Evolutionary conservation across 2,113 vertebrate species (phyloP), one percentile per base, ranked within the genome.

Genomic region (Orthonyx spaldingii): DNA sequence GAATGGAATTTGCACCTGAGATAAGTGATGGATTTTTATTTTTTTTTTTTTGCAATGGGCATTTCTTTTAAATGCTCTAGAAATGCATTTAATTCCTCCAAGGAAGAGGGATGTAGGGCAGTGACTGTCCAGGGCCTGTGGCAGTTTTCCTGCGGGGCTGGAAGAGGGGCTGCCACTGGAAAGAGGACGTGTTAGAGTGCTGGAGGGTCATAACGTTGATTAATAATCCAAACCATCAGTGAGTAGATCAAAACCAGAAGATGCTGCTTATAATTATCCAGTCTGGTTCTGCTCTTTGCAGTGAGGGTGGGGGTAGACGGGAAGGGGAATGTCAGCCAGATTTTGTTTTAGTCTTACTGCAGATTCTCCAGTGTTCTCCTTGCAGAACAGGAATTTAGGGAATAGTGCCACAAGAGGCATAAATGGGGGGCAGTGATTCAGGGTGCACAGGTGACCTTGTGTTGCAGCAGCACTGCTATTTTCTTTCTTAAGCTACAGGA

Each of bases 241-340:
- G 74, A 56, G 5, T 11, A 71, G 86, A 95, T 95, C 89, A 92
- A 93, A 94, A 77, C 83, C 94, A 92, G 93, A 81, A 59, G 72
- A 46, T 41, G 71, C 26, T 68, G 87, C 1, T 3, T 75, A 20
- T 56, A 68, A 87, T 90, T 93, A 78, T 8, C 49, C 53, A 32
- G 68, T 70, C 79, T 89, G 68, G 49, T 77, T 90, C 20, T 59
- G 33, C 50, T 88, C 85, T 53, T 61, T 68, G 41, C 61, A 53
- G 20, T 32, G n/a, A 49, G 66, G 46, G 24, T 64, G 71, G 26
- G 41, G 41, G 30, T 50, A 37, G 46, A 65, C 55, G n/a, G 42
- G 55, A 79, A 80, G 23, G 35, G 59, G 59, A 91, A 26, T 16
- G 27, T 39, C 61, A 80, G 28, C 39, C 83, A 53, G 63, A 53